Evolutionary conservation across 2,113 vertebrate species (phyloP), one percentile per base, ranked within the genome.

Genomic region (Podarcis cretensis): DNA sequence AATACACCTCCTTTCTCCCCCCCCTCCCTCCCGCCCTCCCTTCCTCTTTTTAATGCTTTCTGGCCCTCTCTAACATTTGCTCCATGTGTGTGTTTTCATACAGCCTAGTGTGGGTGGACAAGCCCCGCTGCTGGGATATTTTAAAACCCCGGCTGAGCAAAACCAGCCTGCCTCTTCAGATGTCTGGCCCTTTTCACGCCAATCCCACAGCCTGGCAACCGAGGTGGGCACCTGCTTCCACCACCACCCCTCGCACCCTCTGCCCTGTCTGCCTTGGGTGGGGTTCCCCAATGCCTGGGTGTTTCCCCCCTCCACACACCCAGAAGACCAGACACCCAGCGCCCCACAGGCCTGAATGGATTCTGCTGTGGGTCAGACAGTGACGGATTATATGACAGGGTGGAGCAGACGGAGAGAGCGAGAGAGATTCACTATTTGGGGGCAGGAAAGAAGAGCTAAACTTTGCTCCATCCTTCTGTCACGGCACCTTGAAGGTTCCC

Each of bases 311-410:
- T 54, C 48, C 76, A 32, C 57, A 68, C 25, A 14, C 69, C 79
- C 68, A 63, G 68, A 54, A 23, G 87, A 20, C 81, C 71, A 83
- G 87, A 88, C 87, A 30, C 30, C 7, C 69, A 27, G 79, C 2
- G 3, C 37, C 69, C 80, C 57, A 43, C 37, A 25, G 59, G 81
- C 13, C 83, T 77, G 87, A 83, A 88, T 83, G 81, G 59, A 4
- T 77, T 27, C 73, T 48, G 21, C 73, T 88, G 73, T 88, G 87
- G 87, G 59, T 77, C 81, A 88, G 87, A 88, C 87, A 88, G 81
- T 21, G 59, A 77, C 76, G 87, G 81, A 76, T 88, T 88, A 65
- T 48, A 32, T 66, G 4, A 12, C 87, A 83, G 73, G 87, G 81
- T 76, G 73, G 87, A 43, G 63, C 37, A 27, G 43, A 14, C 1